Evolutionary conservation across 2,888 invertebrate genomes (phyloP).

Genomic region (Lasioglossum villosulum): DNA sequence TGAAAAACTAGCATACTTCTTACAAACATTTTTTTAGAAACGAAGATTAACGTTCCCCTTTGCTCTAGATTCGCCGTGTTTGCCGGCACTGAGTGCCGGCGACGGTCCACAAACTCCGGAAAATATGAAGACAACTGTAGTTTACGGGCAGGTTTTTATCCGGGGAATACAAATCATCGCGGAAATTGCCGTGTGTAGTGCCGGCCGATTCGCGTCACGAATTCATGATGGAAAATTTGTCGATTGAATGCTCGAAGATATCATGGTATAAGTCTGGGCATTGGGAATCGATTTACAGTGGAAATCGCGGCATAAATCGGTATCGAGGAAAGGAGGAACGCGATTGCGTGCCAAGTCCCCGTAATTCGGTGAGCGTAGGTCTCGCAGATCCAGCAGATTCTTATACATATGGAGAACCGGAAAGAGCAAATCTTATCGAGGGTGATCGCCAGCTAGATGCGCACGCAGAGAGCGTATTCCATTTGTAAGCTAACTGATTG

Average conservation of each 20-base stretch:
- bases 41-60: slow-evolving; percentile 69
- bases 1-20: slow-evolving; percentile 66
- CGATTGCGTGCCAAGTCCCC: slow-evolving; percentile 30
- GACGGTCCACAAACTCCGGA: slow-evolving; percentile 51
- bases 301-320: neutral
- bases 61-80: slow-evolving; percentile 57
- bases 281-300: slow-evolving; percentile 4
- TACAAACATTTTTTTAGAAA: slow-evolving; percentile 58
- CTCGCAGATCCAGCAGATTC: slow-evolving; percentile 17
- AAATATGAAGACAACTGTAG: slow-evolving; percentile 66
- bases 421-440: slow-evolving; percentile 22
- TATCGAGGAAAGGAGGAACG: neutral
- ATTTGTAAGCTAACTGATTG: neutral
- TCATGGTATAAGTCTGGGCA: neutral
- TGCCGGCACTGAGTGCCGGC: slow-evolving; percentile 42
- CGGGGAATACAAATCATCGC: slow-evolving; percentile 56
- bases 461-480: neutral
- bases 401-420: neutral
- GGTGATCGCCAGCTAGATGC: slow-evolving; percentile 12
- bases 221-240: neutral
- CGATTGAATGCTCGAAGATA: neutral
- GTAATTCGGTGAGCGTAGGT: slow-evolving; percentile 28
- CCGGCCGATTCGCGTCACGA: slow-evolving; percentile 2
- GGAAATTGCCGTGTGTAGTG: slow-evolving; percentile 38
- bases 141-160: slow-evolving; percentile 54